Conservation (phyloP, 2,113 vertebrate species). For the Nothobranchius furzeri region DNA sequence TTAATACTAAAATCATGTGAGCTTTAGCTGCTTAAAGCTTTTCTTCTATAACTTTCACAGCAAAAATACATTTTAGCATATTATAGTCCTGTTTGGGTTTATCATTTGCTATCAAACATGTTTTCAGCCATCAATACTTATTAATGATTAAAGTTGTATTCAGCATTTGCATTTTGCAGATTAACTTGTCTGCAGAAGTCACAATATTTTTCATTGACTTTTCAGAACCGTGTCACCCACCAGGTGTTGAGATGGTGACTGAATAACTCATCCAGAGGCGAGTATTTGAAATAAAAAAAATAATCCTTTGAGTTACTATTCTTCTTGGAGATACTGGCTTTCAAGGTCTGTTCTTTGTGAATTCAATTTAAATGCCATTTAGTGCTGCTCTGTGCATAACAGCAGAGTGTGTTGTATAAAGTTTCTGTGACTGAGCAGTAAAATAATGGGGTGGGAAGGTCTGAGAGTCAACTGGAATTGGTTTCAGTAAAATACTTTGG, state of each 20-base stretch:
- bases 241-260: constrained; percentile 20
- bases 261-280: constrained; percentile 37
- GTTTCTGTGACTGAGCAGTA: constrained; percentile 26
- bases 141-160: no score
- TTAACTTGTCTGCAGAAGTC: no score
- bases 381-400: constrained; percentile 55
- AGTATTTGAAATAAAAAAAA: constrained; percentile 37
- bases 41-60: constrained; percentile 4
- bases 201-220: no score
- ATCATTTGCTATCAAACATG: background rate
- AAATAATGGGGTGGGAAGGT: constrained; percentile 5
- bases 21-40: constrained; percentile 2
- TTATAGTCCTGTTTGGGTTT: background rate
- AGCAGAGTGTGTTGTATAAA: constrained; percentile 30
- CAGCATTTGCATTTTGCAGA: background rate
- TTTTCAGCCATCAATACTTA: no score
- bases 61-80: background rate
- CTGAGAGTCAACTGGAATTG: constrained; percentile 14
- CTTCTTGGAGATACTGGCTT: constrained; percentile 20
- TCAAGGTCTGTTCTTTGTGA: constrained; percentile 44
- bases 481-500: constrained; percentile 49
- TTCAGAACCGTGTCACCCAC: constrained; percentile 14
- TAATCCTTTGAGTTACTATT: constrained; percentile 1
- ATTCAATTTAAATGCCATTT: constrained; percentile 69
- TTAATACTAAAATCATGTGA: constrained; percentile 6